phyloP scores from a whole-genome alignment of 2,797 vertebrate genomes.

The Taenioides sp. region DNA sequence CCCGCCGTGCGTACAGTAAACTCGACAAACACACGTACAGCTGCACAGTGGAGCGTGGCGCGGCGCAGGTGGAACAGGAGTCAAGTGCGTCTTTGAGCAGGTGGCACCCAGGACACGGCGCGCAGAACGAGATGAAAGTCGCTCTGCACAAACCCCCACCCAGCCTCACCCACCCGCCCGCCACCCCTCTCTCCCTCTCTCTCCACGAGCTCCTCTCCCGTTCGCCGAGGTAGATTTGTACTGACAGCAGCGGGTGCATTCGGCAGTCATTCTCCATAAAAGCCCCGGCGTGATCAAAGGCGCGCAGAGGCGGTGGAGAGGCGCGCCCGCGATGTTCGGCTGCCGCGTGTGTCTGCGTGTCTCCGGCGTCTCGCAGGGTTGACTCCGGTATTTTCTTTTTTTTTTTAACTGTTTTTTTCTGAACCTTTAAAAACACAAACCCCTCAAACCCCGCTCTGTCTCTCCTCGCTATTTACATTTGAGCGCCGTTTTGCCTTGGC shows the following conservation, averaged over 20 bases:
- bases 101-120: constrained; percentile 69
- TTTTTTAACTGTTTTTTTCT: constrained; percentile 38
- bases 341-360: constrained; percentile 66
- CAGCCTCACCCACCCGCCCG: constrained; percentile 1
- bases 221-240: constrained; percentile 78
- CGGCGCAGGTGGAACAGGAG: constrained; percentile 54
- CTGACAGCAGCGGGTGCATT: constrained; percentile 80
- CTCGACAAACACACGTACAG: constrained; percentile 15
- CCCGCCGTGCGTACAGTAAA: constrained; percentile 14
- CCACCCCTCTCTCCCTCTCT: constrained; percentile 4
- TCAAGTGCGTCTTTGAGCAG: constrained; percentile 73
- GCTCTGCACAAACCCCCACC: constrained; percentile 36
- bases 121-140: constrained; percentile 74
- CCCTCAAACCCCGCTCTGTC: constrained; percentile 52
- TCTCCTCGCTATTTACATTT: constrained; percentile 80
- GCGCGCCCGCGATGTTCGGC: constrained; percentile 61
- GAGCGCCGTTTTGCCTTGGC: constrained; percentile 74
- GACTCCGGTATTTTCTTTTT: constrained; percentile 38
- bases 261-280: constrained; percentile 81
- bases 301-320: constrained; percentile 65
- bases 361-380: constrained; percentile 75
- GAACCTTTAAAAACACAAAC: constrained; percentile 70
- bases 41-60: constrained; percentile 17
- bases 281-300: constrained; percentile 81
- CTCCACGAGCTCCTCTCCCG: constrained; percentile 15